A percentile compares a stretch with the other conserved stretches of the same genome.
Conservation (phyloP, 2,797 vertebrate species). For the Sebastolobus alascanus region DNA sequence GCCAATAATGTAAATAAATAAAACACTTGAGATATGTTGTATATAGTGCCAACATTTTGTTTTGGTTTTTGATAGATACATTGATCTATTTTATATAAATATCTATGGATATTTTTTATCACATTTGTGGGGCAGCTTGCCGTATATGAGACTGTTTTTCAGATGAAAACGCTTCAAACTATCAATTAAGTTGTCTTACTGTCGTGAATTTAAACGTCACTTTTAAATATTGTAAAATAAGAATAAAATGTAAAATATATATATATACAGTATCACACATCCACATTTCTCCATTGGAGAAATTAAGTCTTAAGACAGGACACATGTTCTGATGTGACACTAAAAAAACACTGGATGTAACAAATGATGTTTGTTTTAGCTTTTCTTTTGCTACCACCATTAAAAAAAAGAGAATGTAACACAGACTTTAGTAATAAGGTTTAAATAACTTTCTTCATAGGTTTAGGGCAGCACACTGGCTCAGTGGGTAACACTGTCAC, state of each 20-base stretch:
- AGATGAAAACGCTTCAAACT: not conserved
- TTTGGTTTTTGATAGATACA: not conserved
- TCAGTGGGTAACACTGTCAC: not conserved
- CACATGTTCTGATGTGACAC: not conserved
- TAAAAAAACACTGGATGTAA: not conserved
- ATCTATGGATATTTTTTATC: not conserved
- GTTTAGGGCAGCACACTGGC: not conserved
- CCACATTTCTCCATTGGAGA: not conserved
- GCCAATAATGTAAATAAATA: conserved; percentile 9
- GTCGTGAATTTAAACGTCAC: conserved; percentile 2
- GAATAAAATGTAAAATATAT: conserved; percentile 18
- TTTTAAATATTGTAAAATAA: conserved; percentile 5
- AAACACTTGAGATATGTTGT: conserved; percentile 12
- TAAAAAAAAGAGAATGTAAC: not conserved
- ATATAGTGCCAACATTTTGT: not conserved
- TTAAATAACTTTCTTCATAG: not conserved
- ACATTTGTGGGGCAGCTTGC: not conserved
- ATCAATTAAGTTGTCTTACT: not conserved
- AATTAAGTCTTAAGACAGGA: not conserved
- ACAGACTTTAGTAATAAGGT: not conserved
- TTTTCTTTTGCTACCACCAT: not conserved
- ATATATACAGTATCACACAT: not conserved
- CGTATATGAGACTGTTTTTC: not conserved
- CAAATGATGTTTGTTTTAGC: not conserved
- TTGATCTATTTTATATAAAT: not conserved